Evolutionary conservation across 2,888 invertebrate species (phyloP).

Genomic region (Teleogryllus oceanicus): DNA sequence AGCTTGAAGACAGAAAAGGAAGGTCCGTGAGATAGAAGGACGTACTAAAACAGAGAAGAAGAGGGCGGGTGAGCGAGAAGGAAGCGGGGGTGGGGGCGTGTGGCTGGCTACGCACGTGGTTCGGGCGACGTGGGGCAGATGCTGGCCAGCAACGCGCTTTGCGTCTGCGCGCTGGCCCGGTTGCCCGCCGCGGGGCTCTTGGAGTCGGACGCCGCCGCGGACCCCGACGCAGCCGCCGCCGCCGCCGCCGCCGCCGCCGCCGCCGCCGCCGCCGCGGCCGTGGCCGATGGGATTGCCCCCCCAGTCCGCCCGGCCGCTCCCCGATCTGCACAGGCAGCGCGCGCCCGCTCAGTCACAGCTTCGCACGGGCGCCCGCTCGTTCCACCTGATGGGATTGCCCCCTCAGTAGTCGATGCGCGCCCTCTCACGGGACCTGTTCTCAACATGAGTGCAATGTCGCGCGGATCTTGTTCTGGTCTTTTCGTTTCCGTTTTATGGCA

Average conservation of each 20-base stretch:
- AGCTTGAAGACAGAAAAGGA: background rate
- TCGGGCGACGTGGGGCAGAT: slow-evolving; percentile 42
- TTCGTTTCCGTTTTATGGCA: too few relatives aligned
- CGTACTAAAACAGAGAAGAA: background rate
- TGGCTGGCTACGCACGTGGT: slow-evolving; percentile 38
- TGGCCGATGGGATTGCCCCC: too few relatives aligned
- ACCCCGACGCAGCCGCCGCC: slow-evolving; percentile 57
- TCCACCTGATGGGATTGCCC: too few relatives aligned
- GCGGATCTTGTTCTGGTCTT: too few relatives aligned
- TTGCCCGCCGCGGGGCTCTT: slow-evolving; percentile 41
- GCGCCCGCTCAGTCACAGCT: too few relatives aligned
- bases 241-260: slow-evolving; percentile 46
- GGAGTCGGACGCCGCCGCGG: slow-evolving; percentile 39
- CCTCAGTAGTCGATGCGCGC: too few relatives aligned
- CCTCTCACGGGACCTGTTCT: too few relatives aligned
- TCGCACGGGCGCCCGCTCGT: too few relatives aligned
- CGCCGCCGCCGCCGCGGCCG: background rate
- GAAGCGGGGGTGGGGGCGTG: background rate
- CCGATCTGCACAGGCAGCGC: slow-evolving; percentile 24
- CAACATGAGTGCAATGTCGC: too few relatives aligned
- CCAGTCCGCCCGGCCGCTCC: too few relatives aligned
- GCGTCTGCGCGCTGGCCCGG: slow-evolving; percentile 1
- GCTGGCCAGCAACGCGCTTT: slow-evolving; percentile 26
- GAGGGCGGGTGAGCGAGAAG: background rate
- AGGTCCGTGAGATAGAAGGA: background rate